Conservation (phyloP, 2,888 invertebrate species). For the Salticus scenicus region DNA sequence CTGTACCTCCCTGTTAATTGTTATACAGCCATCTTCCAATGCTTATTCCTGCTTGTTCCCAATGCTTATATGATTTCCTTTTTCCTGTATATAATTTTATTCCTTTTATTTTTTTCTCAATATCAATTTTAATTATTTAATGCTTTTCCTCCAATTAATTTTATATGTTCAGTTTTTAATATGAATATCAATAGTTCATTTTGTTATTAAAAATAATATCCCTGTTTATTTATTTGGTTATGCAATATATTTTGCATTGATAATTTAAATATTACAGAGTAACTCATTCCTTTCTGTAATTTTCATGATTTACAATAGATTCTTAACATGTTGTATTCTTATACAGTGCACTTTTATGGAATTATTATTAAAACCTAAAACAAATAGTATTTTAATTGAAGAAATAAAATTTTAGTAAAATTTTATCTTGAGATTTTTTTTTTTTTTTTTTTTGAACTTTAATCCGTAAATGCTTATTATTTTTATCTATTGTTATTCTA, state of each 20-base stretch:
- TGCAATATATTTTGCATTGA: slow-evolving; percentile 46
- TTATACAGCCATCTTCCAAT: slow-evolving; percentile 50
- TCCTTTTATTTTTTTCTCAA: background rate
- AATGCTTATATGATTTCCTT: background rate
- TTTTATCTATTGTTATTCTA: too few relatives aligned
- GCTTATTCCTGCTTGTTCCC: slow-evolving; percentile 31
- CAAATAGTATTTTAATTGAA: too few relatives aligned
- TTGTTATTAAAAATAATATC: background rate
- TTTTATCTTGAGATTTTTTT: too few relatives aligned
- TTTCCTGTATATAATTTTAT: background rate
- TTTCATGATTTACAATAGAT: background rate
- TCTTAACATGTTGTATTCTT: too few relatives aligned
- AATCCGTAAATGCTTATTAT: too few relatives aligned
- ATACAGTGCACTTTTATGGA: too few relatives aligned
- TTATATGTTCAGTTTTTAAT: background rate
- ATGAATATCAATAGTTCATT: background rate
- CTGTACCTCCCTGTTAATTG: slow-evolving; percentile 22
- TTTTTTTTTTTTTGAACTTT: too few relatives aligned
- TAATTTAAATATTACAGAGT: slow-evolving; percentile 16
- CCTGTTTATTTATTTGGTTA: slow-evolving; percentile 29
- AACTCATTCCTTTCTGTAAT: slow-evolving; percentile 37
- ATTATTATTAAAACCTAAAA: too few relatives aligned
- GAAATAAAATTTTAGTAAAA: too few relatives aligned
- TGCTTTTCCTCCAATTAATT: slow-evolving; percentile 1
- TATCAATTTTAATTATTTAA: background rate